Percentiles rank a stretch among this genome's conserved stretches.
phyloP scores from a whole-genome alignment of 1,140 invertebrate genomes.

The Theocolax elegans region DNA sequence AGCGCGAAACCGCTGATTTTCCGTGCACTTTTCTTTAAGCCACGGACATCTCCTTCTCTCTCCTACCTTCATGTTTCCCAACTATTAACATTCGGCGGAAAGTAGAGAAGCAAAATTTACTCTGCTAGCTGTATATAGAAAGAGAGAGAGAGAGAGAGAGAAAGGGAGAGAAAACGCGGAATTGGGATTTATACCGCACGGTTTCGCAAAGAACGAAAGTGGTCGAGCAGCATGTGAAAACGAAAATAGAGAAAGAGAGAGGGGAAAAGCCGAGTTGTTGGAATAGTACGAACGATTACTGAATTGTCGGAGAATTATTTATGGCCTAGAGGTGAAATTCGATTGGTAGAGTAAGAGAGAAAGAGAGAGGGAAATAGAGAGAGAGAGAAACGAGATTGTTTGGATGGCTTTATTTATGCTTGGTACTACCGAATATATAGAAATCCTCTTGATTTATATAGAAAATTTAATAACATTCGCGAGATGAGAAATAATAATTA shows the following conservation, averaged over 20 bases:
- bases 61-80: conserved; percentile 19
- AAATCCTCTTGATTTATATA: no score
- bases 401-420: not conserved
- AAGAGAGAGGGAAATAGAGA: no score
- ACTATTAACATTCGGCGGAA: conserved; percentile 30
- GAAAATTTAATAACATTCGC: no score
- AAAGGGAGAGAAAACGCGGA: not conserved
- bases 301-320: conserved; percentile 19
- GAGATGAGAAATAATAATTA: no score
- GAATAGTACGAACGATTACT: conserved; percentile 9
- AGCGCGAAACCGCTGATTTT: conserved; percentile 11
- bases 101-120: conserved; percentile 17
- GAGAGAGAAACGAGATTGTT: not conserved
- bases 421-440: no score
- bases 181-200: conserved; percentile 25
- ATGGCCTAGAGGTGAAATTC: not conserved
- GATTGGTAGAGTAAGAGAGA: not conserved
- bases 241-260: not conserved
- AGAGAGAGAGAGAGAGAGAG: not conserved
- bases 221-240: not conserved
- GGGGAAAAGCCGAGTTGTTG: not conserved
- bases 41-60: not conserved
- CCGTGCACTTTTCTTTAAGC: not conserved
- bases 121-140: conserved; percentile 10
- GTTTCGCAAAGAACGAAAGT: conserved; percentile 15